Percentiles rank a stretch among this genome's conserved stretches.
phyloP scores from a whole-genome alignment of 2,888 invertebrate species.

The Altica lythri region DNA sequence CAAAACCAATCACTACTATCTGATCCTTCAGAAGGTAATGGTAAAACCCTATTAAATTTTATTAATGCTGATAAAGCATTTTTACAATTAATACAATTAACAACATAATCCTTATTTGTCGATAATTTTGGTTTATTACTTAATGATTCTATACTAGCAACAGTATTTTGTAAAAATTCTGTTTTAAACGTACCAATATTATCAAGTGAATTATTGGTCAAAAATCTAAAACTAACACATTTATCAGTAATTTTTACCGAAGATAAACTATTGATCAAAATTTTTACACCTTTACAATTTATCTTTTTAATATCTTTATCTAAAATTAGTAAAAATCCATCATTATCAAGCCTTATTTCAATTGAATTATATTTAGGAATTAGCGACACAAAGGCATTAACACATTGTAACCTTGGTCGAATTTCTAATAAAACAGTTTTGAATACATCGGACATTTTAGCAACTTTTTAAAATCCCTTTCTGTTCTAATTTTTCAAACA shows the following conservation, averaged over 20 bases:
- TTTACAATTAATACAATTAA: constrained; percentile 56
- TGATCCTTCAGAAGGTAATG: constrained; percentile 64
- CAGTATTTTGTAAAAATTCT: constrained; percentile 44
- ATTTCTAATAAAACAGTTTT: constrained; percentile 65
- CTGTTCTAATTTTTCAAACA: constrained; percentile 69
- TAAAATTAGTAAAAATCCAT: constrained; percentile 39
- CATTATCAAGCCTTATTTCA: constrained; percentile 39
- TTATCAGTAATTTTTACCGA: constrained; percentile 45
- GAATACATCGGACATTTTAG: constrained; percentile 41
- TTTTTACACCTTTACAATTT: constrained; percentile 39
- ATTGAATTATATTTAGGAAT: constrained; percentile 36
- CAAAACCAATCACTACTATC: constrained; percentile 72
- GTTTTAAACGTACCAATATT: constrained; percentile 48
- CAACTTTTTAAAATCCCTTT: constrained; percentile 60
- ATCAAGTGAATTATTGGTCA: constrained; percentile 42
- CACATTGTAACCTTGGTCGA: constrained; percentile 64
- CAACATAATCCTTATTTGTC: constrained; percentile 58
- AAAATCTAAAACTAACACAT: constrained; percentile 52
- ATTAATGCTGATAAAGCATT: constrained; percentile 44
- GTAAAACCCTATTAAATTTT: constrained; percentile 64
- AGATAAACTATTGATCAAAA: constrained; percentile 49
- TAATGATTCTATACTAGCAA: constrained; percentile 28
- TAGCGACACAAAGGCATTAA: constrained; percentile 61
- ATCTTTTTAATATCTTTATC: constrained; percentile 34
- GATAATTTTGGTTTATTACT: constrained; percentile 52